These are phyloP conservation scores for Ladona fulva DNA, from an alignment of 1,140 invertebrate genomes.

Conservation along the genomic window DNA sequence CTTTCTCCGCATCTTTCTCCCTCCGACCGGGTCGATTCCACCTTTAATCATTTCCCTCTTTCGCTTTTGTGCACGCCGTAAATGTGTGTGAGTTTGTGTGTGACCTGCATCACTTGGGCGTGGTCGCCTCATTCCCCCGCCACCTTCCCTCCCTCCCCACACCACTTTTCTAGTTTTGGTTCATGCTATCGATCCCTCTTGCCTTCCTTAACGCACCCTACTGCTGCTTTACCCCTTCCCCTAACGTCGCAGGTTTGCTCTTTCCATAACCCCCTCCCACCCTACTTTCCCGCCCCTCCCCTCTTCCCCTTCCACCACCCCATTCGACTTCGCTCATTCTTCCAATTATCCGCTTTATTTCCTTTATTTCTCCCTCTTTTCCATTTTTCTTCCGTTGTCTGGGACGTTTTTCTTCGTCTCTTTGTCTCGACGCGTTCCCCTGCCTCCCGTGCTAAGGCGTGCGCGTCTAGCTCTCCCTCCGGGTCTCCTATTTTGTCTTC, in stretches of 20 bases:
- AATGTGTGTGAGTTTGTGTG: constrained; percentile 15
- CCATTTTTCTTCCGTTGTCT: not conserved
- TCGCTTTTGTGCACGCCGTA: constrained; percentile 15
- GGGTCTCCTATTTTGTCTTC: too few species aligned
- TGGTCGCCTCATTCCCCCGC: not conserved
- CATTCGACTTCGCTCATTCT: not conserved
- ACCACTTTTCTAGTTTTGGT: not conserved
- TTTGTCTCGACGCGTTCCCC: constrained; percentile 5
- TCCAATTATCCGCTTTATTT: not conserved
- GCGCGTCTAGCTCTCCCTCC: too few species aligned
- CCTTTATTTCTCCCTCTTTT: not conserved
- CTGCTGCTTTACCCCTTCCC: not conserved
- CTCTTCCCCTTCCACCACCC: not conserved
- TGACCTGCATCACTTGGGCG: not conserved
- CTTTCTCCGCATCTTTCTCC: not conserved
- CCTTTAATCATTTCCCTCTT: not conserved
- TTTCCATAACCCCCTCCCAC: not conserved
- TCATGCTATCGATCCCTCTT: not conserved
- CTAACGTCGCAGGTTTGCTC: too few species aligned
- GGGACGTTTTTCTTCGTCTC: not conserved
- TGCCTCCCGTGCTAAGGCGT: too few species aligned
- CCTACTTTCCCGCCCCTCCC: not conserved
- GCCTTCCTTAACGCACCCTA: not conserved
- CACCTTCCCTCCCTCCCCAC: not conserved
- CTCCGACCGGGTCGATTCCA: not conserved